These are phyloP conservation scores for Chloebia gouldiae DNA, from an alignment of 2,113 vertebrate species.

Conservation along the genomic window DNA sequence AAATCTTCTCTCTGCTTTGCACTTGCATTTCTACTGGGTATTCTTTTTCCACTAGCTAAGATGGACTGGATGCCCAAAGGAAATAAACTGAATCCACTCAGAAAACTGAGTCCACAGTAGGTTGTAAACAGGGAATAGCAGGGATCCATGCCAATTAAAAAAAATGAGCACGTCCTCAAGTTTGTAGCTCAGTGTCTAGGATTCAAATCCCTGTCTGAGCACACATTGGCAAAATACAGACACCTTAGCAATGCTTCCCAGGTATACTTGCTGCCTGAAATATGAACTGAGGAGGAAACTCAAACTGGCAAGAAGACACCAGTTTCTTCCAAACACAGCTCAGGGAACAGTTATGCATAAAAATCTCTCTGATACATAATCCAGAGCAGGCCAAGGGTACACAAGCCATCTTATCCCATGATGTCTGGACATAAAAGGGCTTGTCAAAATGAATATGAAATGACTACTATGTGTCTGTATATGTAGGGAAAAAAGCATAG, in stretches of 20 bases:
- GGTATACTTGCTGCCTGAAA: not conserved
- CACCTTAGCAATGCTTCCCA: not conserved
- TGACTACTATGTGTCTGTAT: constrained; percentile 47
- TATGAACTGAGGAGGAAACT: not conserved
- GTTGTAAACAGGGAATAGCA: not conserved
- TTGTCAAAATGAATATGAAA: constrained; percentile 58
- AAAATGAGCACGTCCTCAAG: not conserved
- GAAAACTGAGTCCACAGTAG: not conserved
- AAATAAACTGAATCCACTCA: not conserved
- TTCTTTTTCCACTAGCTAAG: not conserved
- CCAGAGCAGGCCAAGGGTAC: not conserved
- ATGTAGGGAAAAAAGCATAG: constrained; percentile 46
- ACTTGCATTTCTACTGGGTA: not conserved
- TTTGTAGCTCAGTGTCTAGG: not conserved
- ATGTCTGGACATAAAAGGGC: constrained; percentile 44
- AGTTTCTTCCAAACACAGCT: not conserved
- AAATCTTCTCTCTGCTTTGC: not conserved
- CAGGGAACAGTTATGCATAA: constrained; percentile 20
- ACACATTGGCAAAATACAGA: not conserved
- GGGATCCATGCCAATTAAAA: not conserved
- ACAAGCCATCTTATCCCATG: constrained; percentile 11
- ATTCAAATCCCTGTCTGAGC: not conserved
- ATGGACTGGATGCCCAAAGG: not conserved
- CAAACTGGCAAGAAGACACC: not conserved
- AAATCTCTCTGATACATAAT: constrained; percentile 8